phyloP scores from a whole-genome alignment of 2,888 invertebrate genomes.

The Tromatobia lineatoria region DNA sequence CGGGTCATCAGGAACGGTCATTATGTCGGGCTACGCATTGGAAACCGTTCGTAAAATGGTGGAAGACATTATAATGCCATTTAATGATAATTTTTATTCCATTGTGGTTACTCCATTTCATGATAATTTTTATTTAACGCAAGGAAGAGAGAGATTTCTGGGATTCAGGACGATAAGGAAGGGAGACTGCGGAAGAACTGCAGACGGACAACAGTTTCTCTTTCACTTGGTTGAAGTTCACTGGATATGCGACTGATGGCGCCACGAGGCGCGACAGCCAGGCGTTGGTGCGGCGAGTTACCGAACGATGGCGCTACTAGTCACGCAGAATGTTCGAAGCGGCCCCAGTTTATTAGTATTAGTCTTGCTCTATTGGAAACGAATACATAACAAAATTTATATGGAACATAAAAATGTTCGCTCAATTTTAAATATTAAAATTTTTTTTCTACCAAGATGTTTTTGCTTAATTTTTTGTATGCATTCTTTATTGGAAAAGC shows the following conservation, averaged over 20 bases:
- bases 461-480: too few relatives aligned
- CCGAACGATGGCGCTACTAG: conserved; percentile 61
- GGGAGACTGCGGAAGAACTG: conserved; percentile 54
- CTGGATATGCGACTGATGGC: conserved; percentile 18
- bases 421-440: too few relatives aligned
- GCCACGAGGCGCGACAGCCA: neutral
- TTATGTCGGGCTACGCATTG: too few relatives aligned
- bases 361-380: neutral
- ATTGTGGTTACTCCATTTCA: too few relatives aligned
- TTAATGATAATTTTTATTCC: too few relatives aligned
- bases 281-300: neutral
- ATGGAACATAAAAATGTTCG: too few relatives aligned
- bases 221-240: conserved; percentile 14
- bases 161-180: conserved; percentile 66
- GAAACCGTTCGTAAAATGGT: too few relatives aligned
- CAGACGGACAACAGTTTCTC: conserved; percentile 59
- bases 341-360: neutral
- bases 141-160: conserved; percentile 11
- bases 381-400: too few relatives aligned
- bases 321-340: conserved; percentile 1
- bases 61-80: too few relatives aligned
- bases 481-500: too few relatives aligned
- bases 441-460: too few relatives aligned
- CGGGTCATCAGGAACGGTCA: too few relatives aligned
- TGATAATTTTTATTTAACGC: conserved; percentile 17